Base-by-base conservation (phyloP, 2,888 invertebrate genomes). In the Siphlonurus alternatus region DNA sequence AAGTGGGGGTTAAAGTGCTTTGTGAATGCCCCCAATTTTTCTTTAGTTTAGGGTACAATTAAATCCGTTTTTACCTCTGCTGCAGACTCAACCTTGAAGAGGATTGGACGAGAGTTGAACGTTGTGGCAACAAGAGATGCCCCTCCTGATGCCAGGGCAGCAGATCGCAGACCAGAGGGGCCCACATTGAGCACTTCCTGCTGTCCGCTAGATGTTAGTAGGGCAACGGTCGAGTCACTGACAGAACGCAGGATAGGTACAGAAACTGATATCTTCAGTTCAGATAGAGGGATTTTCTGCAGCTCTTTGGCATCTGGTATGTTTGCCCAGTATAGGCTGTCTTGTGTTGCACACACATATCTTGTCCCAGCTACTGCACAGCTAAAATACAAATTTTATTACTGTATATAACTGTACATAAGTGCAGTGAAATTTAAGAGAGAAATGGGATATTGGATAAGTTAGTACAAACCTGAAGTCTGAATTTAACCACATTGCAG, bases 401-500 rank as follows among this genome's bases (percentile, higher is more conserved):
- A n/a, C n/a, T n/a, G n/a, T n/a, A n/a, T n/a, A n/a, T n/a, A n/a
- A n/a, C n/a, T n/a, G n/a, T n/a, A n/a, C n/a, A n/a, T n/a, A n/a
- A n/a, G n/a, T n/a, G n/a, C n/a, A n/a, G n/a, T n/a, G n/a, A n/a
- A n/a, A n/a, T n/a, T n/a, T n/a, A n/a, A n/a, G n/a, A n/a, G n/a
- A n/a, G n/a, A n/a, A n/a, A n/a, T n/a, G n/a, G n/a, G n/a, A n/a
- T n/a, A n/a, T n/a, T n/a, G n/a, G n/a, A n/a, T n/a, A n/a, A n/a
- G n/a, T n/a, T n/a, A n/a, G 5, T 38, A 38, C 38, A 38, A 10
- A 38, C 38, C 38, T 38, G 15, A 38, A 38, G 15, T 38, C 38
- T 38, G 38, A 5, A 38, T 38, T 38, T 5, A 38, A 15, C 87
- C 87, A 88, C 1, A 80, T 74, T 0, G 85, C 81, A n/a, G 81